Base-by-base conservation (phyloP, 1,140 invertebrate genomes). In the Arctopsyche grandis region DNA sequence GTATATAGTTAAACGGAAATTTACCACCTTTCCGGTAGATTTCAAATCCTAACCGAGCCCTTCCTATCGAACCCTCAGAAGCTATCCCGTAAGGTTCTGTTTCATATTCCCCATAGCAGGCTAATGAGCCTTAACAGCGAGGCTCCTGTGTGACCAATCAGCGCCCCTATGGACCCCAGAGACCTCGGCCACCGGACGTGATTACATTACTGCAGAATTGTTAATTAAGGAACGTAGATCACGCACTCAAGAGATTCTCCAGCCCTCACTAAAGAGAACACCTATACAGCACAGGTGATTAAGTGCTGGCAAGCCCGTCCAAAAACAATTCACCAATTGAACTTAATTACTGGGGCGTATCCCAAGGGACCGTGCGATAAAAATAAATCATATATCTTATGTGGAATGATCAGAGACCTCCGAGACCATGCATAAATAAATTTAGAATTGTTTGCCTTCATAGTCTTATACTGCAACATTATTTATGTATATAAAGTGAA, bases 141-240 rank as follows among this genome's bases (percentile, higher is more conserved):
- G 29, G 29, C 56, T 60, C 56, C 56, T 0, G 56, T 60, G 56
- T 21, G 56, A 60, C 63, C 63, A 66, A 66, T 66, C 63, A 66
- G 63, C 9, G 70, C 74, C 10, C 14, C 24, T 29, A 9, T 19
- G 56, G 58, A 26, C 16, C 70, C 16, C 10, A 10, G 70, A 38
- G 38, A 7, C 38, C 7, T 21, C 70, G 48, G 29, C 29, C 29
- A 38, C 29, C 73, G 73, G 73, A 75, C 43, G 73, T 75, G 73
- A 75, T 75, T 75, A 48, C 73, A 75, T 75, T 75, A 75, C 4
- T 16, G 19, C 29, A 5, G 73, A 75, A 75, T 75, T 75, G 73
- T 75, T 75, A 75, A 75, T 75, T 75, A 38, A 38, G 29, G 29
- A 38, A 38, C 29, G 29, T 38, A 38, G 29, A 38, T 38, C 29